Base-by-base conservation (phyloP, 2,797 vertebrate species). In the Xerus rutilus region DNA sequence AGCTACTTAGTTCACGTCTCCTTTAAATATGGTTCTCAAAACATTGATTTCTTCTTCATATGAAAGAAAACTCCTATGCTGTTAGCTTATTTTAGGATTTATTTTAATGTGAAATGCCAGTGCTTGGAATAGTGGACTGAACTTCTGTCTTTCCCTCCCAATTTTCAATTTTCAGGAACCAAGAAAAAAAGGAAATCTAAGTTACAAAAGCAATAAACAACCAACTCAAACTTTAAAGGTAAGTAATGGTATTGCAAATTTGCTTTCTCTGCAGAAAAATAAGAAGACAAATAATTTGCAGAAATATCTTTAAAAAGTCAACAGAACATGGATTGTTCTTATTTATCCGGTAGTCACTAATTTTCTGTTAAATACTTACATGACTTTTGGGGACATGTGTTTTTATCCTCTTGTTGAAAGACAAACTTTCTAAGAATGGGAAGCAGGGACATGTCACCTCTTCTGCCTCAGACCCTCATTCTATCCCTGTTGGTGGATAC, bases 171-270 rank as follows among this genome's bases (percentile, higher is more conserved):
- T 92, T 82, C 92, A 95, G 97, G 78, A 64, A 89, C 47, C 39
- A 85, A 45, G 25, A 57, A 3, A 76, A 70, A 73, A 82, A 89
- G 43, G 0, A 9, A 69, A 49, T 57, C 30, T 39, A 72, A 95
- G 21, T 30, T 69, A 85, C 39, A 86, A 96, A 96, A 94, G 11
- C 3, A 79, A 78, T 57, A 96, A 65, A 1, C 0, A 9, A 2
- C 76, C 32, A 2, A 88, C 76, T 47, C 57, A 39, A 5, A 93
- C 93, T 95, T 62, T 93, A 90, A 93, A 96, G 87, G 97, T 98
- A 93, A 98, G 97, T 97, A 39, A 92, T 78, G 52, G 8, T 73
- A 89, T 35, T 73, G 30, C 35, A 94, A 93, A 86, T 89, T 76
- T 39, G 13, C 17, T 96, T 97, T 96, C 81, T 86, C 83, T 91